Percentiles rank a stretch among this genome's conserved stretches.
These are phyloP conservation scores for Bombyx mandarina DNA, from an alignment of 1,140 invertebrate species.

Conservation along the genomic window DNA sequence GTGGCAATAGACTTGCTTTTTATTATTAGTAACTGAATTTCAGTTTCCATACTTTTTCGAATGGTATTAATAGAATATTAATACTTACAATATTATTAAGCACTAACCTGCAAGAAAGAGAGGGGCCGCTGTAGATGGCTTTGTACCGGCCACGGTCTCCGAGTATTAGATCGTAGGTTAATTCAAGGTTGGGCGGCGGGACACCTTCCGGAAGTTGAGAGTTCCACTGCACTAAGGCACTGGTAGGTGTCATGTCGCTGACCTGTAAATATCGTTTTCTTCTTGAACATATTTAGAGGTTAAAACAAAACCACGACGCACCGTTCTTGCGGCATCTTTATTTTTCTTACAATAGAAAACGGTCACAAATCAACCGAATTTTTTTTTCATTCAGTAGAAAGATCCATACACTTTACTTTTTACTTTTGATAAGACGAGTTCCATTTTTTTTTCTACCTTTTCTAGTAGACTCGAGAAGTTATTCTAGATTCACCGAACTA, in stretches of 20 bases:
- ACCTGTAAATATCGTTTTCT: conserved; percentile 68
- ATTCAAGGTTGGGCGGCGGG: conserved; percentile 69
- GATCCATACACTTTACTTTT: too few species aligned
- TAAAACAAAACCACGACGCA: background rate
- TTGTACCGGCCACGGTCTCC: conserved; percentile 86
- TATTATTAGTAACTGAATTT: background rate
- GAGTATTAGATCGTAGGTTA: conserved; percentile 83
- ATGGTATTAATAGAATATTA: background rate
- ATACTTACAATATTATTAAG: background rate
- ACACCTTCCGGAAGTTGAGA: conserved; percentile 76
- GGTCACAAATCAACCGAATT: too few species aligned
- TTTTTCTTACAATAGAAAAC: too few species aligned
- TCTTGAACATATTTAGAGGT: too few species aligned
- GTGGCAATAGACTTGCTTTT: too few species aligned
- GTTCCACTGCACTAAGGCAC: conserved; percentile 84
- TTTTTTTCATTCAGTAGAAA: too few species aligned
- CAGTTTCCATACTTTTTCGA: background rate
- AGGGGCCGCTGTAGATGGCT: conserved; percentile 81
- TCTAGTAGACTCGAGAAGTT: too few species aligned
- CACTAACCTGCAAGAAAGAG: conserved; percentile 76
- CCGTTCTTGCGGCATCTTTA: too few species aligned
- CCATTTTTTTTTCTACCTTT: too few species aligned
- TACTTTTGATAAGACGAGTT: too few species aligned
- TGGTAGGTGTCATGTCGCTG: conserved; percentile 81
- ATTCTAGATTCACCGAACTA: too few species aligned